Conservation (phyloP, 1,140 invertebrate genomes). For the Contarinia nasturtii region DNA sequence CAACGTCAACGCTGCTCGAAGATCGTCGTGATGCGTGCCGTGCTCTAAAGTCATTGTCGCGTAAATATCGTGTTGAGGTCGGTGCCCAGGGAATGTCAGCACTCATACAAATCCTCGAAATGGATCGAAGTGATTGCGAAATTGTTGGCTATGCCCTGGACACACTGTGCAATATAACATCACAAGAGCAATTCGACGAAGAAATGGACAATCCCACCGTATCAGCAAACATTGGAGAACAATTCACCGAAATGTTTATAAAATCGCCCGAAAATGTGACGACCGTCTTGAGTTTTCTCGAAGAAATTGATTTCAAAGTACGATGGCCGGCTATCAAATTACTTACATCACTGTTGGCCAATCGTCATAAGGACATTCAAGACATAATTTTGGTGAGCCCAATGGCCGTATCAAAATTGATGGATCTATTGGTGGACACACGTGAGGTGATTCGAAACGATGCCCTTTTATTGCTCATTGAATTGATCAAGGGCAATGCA, state of each 20-base stretch:
- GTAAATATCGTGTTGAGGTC: constrained; percentile 85
- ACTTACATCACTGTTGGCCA: constrained; percentile 59
- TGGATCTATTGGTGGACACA: constrained; percentile 85
- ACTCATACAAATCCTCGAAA: constrained; percentile 50
- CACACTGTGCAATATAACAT: constrained; percentile 78
- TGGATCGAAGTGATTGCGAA: constrained; percentile 74
- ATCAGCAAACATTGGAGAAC: constrained; percentile 58
- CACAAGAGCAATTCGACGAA: constrained; percentile 63
- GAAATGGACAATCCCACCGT: constrained; percentile 44
- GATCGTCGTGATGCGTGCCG: constrained; percentile 91
- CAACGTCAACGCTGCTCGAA: constrained; percentile 80
- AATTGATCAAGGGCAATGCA: constrained; percentile 87
- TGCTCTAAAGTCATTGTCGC: constrained; percentile 82
- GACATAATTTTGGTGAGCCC: constrained; percentile 87
- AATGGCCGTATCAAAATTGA: constrained; percentile 93
- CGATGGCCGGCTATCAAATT: constrained; percentile 74
- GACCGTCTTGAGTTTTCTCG: constrained; percentile 70
- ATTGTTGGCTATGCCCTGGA: constrained; percentile 83
- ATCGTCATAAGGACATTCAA: constrained; percentile 81
- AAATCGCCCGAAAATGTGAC: constrained; percentile 78
- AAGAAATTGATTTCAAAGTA: constrained; percentile 86
- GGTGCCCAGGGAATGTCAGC: constrained; percentile 88
- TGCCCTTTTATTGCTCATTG: constrained; percentile 77
- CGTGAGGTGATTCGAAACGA: constrained; percentile 95
- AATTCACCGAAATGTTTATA: constrained; percentile 97